Percentiles rank a stretch among this genome's conserved stretches.
Evolutionary conservation across 2,797 vertebrate species (phyloP).

Genomic region (Myotis vivesi): DNA sequence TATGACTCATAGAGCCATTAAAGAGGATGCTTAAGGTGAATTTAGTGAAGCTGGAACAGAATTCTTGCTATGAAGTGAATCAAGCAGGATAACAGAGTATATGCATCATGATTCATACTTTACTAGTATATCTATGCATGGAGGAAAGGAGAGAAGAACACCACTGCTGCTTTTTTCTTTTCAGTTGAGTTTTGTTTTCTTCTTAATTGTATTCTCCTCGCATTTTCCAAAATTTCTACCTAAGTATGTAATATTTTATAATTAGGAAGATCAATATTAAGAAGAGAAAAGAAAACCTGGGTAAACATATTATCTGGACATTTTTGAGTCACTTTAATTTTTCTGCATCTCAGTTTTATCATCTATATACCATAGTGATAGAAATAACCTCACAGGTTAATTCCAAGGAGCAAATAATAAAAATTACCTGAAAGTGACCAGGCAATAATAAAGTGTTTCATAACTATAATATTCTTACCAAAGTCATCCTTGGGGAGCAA

Average conservation of each 20-base stretch:
- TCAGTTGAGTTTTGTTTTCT: background rate
- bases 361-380: background rate
- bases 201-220: background rate
- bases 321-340: background rate
- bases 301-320: background rate
- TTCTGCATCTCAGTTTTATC: background rate
- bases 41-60: background rate
- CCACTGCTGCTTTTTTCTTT: background rate
- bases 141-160: background rate
- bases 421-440: background rate
- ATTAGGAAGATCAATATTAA: background rate
- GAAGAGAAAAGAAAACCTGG: background rate
- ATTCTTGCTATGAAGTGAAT: background rate
- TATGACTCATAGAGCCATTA: background rate
- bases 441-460: background rate
- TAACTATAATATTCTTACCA: background rate
- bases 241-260: background rate
- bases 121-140: background rate
- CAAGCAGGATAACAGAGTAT: background rate
- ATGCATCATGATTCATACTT: background rate
- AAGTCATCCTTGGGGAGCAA: background rate
- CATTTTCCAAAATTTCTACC: background rate
- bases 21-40: background rate
- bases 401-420: background rate
- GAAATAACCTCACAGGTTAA: background rate